Conservation (phyloP, 2,113 vertebrate genomes). For the Seriola quinqueradiata region DNA sequence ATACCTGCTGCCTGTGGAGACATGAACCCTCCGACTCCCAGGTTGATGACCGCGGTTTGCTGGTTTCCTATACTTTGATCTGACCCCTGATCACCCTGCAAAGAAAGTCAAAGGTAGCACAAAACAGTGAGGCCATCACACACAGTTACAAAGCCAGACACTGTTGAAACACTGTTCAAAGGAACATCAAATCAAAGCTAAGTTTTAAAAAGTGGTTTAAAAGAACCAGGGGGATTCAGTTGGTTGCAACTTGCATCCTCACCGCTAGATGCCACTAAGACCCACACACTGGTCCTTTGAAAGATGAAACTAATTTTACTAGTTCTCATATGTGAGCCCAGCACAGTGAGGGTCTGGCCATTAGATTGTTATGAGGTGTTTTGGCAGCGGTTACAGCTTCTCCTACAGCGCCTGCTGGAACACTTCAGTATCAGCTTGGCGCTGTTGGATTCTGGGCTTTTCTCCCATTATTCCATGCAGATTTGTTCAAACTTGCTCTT, state of each 20-base stretch:
- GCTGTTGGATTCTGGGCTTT: neutral
- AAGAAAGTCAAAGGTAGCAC: slow-evolving; percentile 37
- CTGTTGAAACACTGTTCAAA: no score
- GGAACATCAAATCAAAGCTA: no score
- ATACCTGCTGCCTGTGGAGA: slow-evolving; percentile 90
- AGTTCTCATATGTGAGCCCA: neutral
- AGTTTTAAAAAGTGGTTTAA: no score
- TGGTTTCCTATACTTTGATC: slow-evolving; percentile 93
- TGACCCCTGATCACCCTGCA: slow-evolving; percentile 90
- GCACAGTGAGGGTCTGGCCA: neutral
- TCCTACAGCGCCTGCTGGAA: neutral
- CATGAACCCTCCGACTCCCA: slow-evolving; percentile 94
- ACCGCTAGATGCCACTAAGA: no score
- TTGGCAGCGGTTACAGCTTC: slow-evolving; percentile 4
- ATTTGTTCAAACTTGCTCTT: slow-evolving; percentile 19
- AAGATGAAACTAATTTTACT: neutral
- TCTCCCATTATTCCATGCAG: slow-evolving; percentile 1
- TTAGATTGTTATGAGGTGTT: neutral
- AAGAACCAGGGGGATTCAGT: neutral
- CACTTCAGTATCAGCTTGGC: neutral
- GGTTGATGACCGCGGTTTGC: slow-evolving; percentile 95
- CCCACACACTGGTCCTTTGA: no score
- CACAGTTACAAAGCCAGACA: neutral
- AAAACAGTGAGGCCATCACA: neutral
- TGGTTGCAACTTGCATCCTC: no score